These are phyloP conservation scores for Orius insidiosus DNA, from an alignment of 1,140 invertebrate species.

Conservation along the genomic window DNA sequence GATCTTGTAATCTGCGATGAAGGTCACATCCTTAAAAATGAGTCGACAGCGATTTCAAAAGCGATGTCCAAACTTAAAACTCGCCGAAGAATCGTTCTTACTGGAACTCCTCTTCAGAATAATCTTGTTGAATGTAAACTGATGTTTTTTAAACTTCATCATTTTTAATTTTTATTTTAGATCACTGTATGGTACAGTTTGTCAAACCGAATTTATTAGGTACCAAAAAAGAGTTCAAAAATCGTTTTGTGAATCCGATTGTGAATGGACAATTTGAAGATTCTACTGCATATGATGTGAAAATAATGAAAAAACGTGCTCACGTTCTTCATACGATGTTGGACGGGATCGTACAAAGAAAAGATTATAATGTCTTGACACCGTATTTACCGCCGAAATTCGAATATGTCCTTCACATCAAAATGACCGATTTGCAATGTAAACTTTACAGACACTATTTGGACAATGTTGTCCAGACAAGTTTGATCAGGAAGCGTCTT, in stretches of 20 bases:
- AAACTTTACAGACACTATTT: slow-evolving; percentile 67
- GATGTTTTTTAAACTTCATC: background rate
- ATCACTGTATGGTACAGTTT: slow-evolving; percentile 94
- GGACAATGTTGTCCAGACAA: slow-evolving; percentile 23
- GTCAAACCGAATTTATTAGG: slow-evolving; percentile 87
- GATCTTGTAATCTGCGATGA: slow-evolving; percentile 88
- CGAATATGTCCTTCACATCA: slow-evolving; percentile 88
- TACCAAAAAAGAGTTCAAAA: slow-evolving; percentile 76
- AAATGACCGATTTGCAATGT: slow-evolving; percentile 65
- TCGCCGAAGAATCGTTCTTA: slow-evolving; percentile 68
- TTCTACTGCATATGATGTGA: slow-evolving; percentile 73
- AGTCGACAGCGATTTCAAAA: slow-evolving; percentile 66
- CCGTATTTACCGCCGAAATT: slow-evolving; percentile 83
- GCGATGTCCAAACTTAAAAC: slow-evolving; percentile 66
- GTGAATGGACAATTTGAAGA: slow-evolving; percentile 88
- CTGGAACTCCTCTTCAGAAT: slow-evolving; percentile 91
- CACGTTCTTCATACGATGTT: slow-evolving; percentile 86
- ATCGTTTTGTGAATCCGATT: slow-evolving; percentile 86
- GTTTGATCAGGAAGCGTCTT: slow-evolving; percentile 29
- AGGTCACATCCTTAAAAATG: slow-evolving; percentile 87
- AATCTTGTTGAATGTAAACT: slow-evolving; percentile 85
- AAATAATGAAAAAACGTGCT: slow-evolving; percentile 85
- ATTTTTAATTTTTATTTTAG: slow-evolving; percentile 27
- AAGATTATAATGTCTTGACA: slow-evolving; percentile 80
- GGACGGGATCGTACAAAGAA: slow-evolving; percentile 74